Conservation (phyloP, 2,888 invertebrate genomes). For the Erebia epiphron region DNA sequence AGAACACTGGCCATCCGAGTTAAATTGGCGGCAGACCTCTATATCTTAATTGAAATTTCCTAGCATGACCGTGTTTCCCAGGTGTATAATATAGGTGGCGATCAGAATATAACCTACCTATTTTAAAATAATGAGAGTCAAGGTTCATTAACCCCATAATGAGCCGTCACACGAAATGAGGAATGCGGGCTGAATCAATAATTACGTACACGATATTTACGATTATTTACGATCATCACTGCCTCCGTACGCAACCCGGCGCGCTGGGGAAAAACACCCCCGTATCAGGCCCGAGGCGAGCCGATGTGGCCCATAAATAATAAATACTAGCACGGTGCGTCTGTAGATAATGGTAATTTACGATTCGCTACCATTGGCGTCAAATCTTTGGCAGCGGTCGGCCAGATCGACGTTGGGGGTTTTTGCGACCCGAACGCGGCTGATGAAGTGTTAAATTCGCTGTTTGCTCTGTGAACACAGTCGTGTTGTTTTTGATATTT, state of each 20-base stretch:
- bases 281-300: conserved; percentile 67
- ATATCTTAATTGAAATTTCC: too few species aligned
- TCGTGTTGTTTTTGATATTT: too few species aligned
- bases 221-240: conserved; percentile 31
- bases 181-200: conserved; percentile 41
- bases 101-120: neutral
- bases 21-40: too few species aligned
- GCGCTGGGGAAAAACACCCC: conserved; percentile 65
- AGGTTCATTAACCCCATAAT: conserved; percentile 37
- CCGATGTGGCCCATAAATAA: conserved; percentile 81
- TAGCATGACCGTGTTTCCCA: too few species aligned
- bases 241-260: conserved; percentile 52
- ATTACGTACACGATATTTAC: conserved; percentile 39
- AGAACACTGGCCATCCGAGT: too few species aligned
- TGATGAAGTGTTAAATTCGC: conserved; percentile 13
- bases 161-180: conserved; percentile 34
- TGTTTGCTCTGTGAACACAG: neutral
- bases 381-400: conserved; percentile 73
- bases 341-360: conserved; percentile 83
- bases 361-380: conserved; percentile 72
- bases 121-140: conserved; percentile 5
- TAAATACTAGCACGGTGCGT: conserved; percentile 79
- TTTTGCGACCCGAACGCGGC: conserved; percentile 42
- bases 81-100: too few species aligned
- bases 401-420: conserved; percentile 56